Evolutionary conservation across 2,113 vertebrate species (phyloP).

Genomic region (Aptenodytes forsteri): DNA sequence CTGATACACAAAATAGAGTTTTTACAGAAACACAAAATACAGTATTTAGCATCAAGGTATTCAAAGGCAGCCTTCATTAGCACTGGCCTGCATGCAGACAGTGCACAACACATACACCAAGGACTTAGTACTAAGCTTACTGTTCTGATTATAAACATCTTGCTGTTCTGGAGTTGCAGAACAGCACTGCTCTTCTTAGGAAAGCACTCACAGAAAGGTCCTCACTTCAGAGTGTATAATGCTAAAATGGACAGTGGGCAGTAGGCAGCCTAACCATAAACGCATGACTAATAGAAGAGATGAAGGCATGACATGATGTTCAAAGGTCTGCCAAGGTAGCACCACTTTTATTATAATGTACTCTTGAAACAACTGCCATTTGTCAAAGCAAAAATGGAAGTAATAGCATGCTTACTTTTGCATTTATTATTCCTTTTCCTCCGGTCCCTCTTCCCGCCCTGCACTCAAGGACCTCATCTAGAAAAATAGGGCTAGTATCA

Average conservation of each 20-base stretch:
- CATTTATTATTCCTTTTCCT: not conserved
- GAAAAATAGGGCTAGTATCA: not conserved
- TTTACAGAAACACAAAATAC: not conserved
- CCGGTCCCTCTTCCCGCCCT: not conserved
- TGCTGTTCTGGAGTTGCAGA: not conserved
- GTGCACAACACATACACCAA: not conserved
- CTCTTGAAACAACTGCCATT: not conserved
- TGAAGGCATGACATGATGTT: not conserved
- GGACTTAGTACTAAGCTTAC: not conserved
- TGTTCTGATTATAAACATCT: not conserved
- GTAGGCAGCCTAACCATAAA: not conserved
- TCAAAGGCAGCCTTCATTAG: not conserved
- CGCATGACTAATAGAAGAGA: fast-evolving
- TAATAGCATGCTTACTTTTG: not conserved
- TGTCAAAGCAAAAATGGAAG: not conserved
- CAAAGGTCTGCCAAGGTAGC: not conserved
- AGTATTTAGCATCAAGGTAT: not conserved
- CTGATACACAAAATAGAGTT: fast-evolving
- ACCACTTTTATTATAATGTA: not conserved
- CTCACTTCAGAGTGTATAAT: not conserved
- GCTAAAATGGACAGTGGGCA: not conserved
- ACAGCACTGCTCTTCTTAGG: not conserved
- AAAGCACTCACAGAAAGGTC: not conserved
- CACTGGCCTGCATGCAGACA: not conserved
- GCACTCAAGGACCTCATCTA: not conserved